Evolutionary conservation across 1,140 invertebrate genomes (phyloP), one percentile per base, ranked within the genome.

Genomic region (Heliconius nattereri): DNA sequence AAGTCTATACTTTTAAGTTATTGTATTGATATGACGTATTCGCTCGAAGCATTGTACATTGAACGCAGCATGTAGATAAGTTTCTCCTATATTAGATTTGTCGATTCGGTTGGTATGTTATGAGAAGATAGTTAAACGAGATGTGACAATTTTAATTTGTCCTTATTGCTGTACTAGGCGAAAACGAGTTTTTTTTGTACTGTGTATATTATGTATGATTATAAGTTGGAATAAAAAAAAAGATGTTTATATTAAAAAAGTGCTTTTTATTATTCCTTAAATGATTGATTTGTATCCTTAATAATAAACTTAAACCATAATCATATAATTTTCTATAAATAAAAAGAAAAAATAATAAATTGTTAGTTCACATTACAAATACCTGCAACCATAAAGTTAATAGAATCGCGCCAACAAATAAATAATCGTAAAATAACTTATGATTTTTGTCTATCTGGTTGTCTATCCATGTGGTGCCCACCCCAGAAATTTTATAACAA

Each of bases 141-240:
- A 87, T 89, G 92, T 88, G 92, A 90, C 91, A 92, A 93, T 93
- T 94, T 94, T 83, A 88, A 91, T 94, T 93, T 93, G 91, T 94
- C 92, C 89, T 91, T 93, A 92, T 94, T 91, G 92, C 89, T 94
- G 91, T 91, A 92, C 88, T 93, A 94, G 89, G 85, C 85, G 89
- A 90, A 91, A 91, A 93, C 92, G 94, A 94, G 90, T 93, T 92
- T 94, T 93, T 94, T 95, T 95, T 95, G 94, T 95, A 95, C 94
- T 95, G 94, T 95, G 94, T 95, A 95, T 94, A 95, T 94, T 94
- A 95, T 95, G 94, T 94, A 95, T 91, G 94, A 91, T 94, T 94
- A 94, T 95, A 94, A 94, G 93, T 95, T 94, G 94, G 90, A 95
- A 95, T 95, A 94, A 95, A 94, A 94, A 94, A 95, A 94, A 94